Conservation (phyloP, 1,140 invertebrate species). For the Tetramorium parvispinum region DNA sequence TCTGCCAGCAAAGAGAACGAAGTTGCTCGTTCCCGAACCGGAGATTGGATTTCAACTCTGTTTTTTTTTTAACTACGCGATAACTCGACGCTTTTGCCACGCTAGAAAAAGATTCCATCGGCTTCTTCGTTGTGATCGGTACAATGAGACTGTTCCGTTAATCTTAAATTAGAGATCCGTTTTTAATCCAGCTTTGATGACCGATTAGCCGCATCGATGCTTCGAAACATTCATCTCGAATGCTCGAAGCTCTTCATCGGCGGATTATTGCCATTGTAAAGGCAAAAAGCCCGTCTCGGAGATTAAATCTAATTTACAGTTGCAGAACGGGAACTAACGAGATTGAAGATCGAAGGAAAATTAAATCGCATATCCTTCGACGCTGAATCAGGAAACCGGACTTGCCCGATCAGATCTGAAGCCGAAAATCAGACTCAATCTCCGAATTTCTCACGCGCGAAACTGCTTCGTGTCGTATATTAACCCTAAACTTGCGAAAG, state of each 20-base stretch:
- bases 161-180: constrained; percentile 2
- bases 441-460: neutral
- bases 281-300: constrained; percentile 11
- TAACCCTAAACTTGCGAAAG: constrained; percentile 44
- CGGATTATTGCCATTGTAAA: constrained; percentile 15
- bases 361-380: neutral
- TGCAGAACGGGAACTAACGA: neutral
- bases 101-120: constrained; percentile 36
- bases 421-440: constrained; percentile 21
- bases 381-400: neutral
- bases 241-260: neutral
- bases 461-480: neutral
- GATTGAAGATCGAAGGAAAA: neutral
- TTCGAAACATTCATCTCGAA: neutral
- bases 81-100: constrained; percentile 11
- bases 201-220: constrained; percentile 14
- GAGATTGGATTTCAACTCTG: constrained; percentile 22
- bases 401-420: neutral
- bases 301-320: constrained; percentile 36
- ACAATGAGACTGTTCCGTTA: constrained; percentile 16
- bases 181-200: neutral
- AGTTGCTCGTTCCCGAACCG: neutral
- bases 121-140: constrained; percentile 43
- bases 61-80: neutral
- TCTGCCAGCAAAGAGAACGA: constrained; percentile 27